A percentile compares a stretch with the other conserved stretches of the same genome.
phyloP scores from a whole-genome alignment of 2,797 vertebrate species.

The Halcyon smyrnensis region DNA sequence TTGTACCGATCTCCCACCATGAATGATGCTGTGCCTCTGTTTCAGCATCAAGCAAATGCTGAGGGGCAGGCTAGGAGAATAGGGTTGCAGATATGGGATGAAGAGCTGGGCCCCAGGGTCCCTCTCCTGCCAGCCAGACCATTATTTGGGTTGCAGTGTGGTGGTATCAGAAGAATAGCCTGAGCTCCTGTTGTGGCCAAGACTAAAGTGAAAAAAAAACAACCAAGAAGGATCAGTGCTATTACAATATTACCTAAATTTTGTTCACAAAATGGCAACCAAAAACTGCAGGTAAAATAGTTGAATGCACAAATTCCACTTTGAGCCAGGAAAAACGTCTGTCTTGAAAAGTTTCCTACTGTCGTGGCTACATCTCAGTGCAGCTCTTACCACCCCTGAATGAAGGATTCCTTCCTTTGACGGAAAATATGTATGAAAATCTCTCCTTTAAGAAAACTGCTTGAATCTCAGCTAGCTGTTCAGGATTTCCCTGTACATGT shows the following conservation, averaged over 20 bases:
- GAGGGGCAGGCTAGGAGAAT: neutral
- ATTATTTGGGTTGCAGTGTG: accelerated
- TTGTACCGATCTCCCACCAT: neutral
- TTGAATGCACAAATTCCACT: neutral
- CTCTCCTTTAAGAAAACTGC: neutral
- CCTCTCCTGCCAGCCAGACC: neutral
- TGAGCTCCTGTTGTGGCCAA: neutral
- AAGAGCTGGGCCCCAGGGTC: too few species aligned
- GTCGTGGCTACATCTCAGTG: neutral
- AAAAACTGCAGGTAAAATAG: neutral
- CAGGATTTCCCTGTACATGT: neutral
- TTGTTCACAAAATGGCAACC: neutral
- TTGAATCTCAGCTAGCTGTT: neutral
- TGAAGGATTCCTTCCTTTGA: neutral
- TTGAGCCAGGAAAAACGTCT: neutral
- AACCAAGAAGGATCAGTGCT: neutral
- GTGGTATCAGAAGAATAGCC: neutral
- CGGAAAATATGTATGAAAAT: neutral
- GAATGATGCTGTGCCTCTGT: neutral
- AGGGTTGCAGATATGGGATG: accelerated
- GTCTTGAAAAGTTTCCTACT: neutral
- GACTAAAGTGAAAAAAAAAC: neutral
- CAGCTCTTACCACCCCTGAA: neutral
- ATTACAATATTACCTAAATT: neutral
- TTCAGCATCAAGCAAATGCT: neutral